A percentile compares a stretch with the other conserved stretches of the same genome.
Evolutionary conservation across 1,140 invertebrate species (phyloP).

Genomic region (Trichonephila clavata): DNA sequence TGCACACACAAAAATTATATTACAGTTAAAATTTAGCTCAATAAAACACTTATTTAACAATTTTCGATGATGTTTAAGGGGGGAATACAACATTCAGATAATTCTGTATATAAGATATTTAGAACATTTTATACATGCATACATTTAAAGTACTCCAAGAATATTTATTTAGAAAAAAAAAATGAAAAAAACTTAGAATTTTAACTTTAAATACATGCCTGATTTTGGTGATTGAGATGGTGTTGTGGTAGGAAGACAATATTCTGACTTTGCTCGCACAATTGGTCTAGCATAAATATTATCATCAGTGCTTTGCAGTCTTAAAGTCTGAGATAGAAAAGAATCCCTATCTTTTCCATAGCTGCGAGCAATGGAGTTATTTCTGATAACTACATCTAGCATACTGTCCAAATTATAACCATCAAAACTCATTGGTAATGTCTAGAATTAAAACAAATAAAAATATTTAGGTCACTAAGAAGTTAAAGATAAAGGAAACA

Average conservation of each 20-base stretch:
- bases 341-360: constrained; percentile 68
- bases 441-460: background rate
- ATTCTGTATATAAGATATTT: no score
- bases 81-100: no score
- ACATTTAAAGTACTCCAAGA: no score
- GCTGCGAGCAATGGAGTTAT: constrained; percentile 58
- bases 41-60: no score
- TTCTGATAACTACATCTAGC: constrained; percentile 62
- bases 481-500: no score
- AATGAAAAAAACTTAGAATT: no score
- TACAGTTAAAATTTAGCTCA: no score
- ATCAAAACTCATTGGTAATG: constrained; percentile 11
- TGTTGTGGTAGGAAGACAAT: constrained; percentile 53
- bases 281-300: constrained; percentile 71
- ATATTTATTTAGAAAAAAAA: no score
- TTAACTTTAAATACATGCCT: background rate
- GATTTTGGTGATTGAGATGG: constrained; percentile 27
- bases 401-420: constrained; percentile 59
- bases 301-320: background rate
- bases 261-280: constrained; percentile 69
- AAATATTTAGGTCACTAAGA: background rate
- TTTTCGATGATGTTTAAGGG: no score
- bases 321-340: constrained; percentile 40
- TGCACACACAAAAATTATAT: no score
- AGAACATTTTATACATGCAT: no score